A percentile compares a stretch with the other conserved stretches of the same genome.
Evolutionary conservation across 2,888 invertebrate species (phyloP).

Genomic region (Pristionchus maxplancki): DNA sequence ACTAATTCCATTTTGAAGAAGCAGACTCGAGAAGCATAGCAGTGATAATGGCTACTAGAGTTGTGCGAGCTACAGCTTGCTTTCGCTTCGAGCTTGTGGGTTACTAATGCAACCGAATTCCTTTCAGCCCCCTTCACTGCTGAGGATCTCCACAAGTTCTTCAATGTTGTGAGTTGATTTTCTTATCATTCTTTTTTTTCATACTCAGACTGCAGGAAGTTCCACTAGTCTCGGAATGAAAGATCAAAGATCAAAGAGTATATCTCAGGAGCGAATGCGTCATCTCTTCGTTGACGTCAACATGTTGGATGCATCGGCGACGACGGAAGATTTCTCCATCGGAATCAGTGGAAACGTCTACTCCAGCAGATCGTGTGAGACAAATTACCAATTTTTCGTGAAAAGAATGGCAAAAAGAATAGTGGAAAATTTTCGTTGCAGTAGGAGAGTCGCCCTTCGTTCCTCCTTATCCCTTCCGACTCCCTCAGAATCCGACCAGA

Average conservation of each 20-base stretch:
- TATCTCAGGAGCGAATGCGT: slow-evolving; percentile 59
- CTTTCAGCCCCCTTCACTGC: slow-evolving; percentile 53
- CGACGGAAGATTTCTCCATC: slow-evolving; percentile 62
- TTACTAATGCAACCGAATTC: neutral
- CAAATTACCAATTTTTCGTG: neutral
- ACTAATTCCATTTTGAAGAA: neutral
- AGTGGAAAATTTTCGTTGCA: slow-evolving; percentile 48
- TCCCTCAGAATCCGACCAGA: slow-evolving; percentile 60
- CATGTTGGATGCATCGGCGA: slow-evolving; percentile 64
- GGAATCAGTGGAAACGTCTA: slow-evolving; percentile 66
- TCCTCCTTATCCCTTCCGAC: slow-evolving; percentile 64
- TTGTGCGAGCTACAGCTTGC: neutral
- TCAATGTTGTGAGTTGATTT: slow-evolving; percentile 60
- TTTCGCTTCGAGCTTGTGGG: neutral
- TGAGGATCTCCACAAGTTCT: slow-evolving; percentile 64
- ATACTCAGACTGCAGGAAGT: too few species aligned
- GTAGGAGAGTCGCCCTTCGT: slow-evolving; percentile 63
- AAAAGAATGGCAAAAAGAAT: too few species aligned
- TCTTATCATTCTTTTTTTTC: neutral
- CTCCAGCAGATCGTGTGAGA: slow-evolving; percentile 61
- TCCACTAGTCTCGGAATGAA: too few species aligned
- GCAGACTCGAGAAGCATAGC: neutral
- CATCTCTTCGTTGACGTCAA: slow-evolving; percentile 66
- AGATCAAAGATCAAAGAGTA: too few species aligned
- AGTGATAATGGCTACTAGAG: neutral